phyloP scores from a whole-genome alignment of 1,140 invertebrate genomes.

The Cherax destructor region DNA sequence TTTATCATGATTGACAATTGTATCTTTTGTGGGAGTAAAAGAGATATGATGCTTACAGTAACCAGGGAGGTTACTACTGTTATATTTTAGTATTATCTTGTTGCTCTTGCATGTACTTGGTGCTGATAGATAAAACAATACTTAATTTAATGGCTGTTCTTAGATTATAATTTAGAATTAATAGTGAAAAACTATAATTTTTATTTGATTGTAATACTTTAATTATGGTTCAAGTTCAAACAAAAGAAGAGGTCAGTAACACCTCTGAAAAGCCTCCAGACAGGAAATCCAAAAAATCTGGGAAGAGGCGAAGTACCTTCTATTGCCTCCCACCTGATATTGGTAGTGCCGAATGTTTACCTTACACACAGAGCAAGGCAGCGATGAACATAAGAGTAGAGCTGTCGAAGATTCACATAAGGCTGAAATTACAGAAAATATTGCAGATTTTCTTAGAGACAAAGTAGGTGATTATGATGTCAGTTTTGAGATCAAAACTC shows the following conservation, averaged over 20 bases:
- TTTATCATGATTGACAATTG: conserved; percentile 18
- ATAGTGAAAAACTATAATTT: background rate
- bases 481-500: conserved; percentile 33
- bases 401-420: background rate
- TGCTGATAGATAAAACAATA: background rate
- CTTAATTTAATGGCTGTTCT: background rate
- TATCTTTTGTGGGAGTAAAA: conserved; percentile 30
- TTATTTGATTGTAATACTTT: background rate
- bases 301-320: conserved; percentile 35
- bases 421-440: background rate
- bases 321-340: conserved; percentile 3
- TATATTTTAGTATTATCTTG: background rate
- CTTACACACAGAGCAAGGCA: background rate
- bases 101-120: background rate
- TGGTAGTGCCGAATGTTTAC: background rate
- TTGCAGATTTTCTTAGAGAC: background rate
- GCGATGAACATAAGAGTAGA: background rate
- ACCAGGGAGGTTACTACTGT: background rate
- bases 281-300: conserved; percentile 3
- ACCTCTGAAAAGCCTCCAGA: background rate
- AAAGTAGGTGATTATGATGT: conserved; percentile 3
- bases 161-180: background rate
- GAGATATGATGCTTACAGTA: conserved; percentile 1
- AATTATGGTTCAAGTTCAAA: conserved; percentile 25
- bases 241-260: background rate